Evolutionary conservation across 2,888 invertebrate genomes (phyloP), one percentile per base, ranked within the genome.

Genomic region (Lithodes maja): DNA sequence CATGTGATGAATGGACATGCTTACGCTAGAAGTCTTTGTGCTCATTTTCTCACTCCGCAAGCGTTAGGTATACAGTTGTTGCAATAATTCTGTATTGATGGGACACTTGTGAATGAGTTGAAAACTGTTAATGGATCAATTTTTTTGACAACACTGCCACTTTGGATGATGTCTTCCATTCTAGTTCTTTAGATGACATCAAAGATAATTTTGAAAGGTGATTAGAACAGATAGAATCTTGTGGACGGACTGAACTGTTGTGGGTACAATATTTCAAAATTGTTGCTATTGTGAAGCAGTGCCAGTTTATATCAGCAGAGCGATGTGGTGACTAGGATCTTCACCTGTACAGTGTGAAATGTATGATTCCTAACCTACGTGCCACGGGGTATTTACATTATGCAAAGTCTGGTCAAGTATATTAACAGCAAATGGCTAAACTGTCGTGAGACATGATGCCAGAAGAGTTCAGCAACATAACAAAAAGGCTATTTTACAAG

Each of bases 311-410:
- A 55, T 1, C 52, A 77, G 88, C 86, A 55, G 88, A 88, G 61
- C 80, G 92, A 68, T 92, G 90, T 2, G 92, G 92, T 2, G 83
- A 93, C 74, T 93, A 92, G 92, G 15, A 89, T 12, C 90, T 92
- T 5, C 91, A 93, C 78, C 83, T 92, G n/a, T 5, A 83, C 9
- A 78, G 91, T 68, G 53, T 92, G n/a, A 12, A 85, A 50, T 61
- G 87, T n/a, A 92, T 92, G 92, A 78, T 92, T 2, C 92, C 92
- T 55, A 92, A 90, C 83, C 90, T 92, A 75, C 90, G 92, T 61
- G 92, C 93, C 50, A 74, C 92, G 17, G 92, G 92, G 2, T 92
- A 93, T 81, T 90, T 92, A n/a, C 49, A 80, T 84, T 87, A 92
- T 81, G 84, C 90, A 17, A 90, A 87, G 78, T 86, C 88, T 68